Conservation (phyloP, 1,140 invertebrate genomes). For the Macrosteles quadrilineatus region DNA sequence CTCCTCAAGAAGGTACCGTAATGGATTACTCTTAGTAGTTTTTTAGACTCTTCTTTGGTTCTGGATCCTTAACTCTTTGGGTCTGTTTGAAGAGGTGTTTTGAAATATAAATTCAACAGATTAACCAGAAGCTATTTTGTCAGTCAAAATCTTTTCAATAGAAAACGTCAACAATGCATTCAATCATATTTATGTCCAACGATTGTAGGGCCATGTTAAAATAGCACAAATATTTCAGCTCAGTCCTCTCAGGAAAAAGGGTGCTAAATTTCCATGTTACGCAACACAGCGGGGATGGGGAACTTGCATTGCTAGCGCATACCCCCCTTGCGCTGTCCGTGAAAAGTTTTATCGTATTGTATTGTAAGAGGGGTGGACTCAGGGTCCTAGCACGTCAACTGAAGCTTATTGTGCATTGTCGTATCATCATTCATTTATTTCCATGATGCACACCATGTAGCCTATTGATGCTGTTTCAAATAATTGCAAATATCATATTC, state of each 20-base stretch:
- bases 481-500: no score
- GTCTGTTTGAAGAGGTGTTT: not conserved
- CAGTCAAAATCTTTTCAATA: not conserved
- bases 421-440: no score
- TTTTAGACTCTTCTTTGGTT: not conserved
- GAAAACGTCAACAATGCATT: not conserved
- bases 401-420: no score
- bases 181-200: not conserved
- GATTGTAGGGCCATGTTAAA: not conserved
- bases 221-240: not conserved
- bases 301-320: no score
- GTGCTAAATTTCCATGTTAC: no score
- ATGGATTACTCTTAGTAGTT: not conserved
- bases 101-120: not conserved
- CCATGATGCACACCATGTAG: no score
- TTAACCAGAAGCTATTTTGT: not conserved
- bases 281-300: no score
- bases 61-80: not conserved
- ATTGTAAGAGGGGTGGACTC: no score
- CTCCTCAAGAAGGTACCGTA: constrained; percentile 38
- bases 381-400: no score
- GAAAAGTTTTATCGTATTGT: no score
- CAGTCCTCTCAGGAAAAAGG: not conserved
- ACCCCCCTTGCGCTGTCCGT: no score
- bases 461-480: no score